These are phyloP conservation scores for Heterodera schachtii DNA, from an alignment of 1,140 invertebrate species.

Conservation along the genomic window DNA sequence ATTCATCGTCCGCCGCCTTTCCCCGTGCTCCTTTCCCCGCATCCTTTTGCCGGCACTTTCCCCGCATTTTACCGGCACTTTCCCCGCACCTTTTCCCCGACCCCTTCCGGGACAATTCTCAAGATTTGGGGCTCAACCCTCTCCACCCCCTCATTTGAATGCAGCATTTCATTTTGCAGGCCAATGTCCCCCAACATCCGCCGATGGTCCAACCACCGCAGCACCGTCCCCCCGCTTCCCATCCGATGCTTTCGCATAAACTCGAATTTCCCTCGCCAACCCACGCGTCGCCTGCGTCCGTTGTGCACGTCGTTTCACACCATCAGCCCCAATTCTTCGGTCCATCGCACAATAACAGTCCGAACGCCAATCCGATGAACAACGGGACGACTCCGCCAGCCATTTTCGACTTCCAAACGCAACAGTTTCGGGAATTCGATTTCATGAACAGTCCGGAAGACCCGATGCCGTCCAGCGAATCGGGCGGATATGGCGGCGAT, in stretches of 20 bases:
- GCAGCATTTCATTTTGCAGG: neutral
- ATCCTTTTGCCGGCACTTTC: no score
- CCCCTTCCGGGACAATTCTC: no score
- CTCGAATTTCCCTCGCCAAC: neutral
- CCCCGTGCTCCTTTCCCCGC: no score
- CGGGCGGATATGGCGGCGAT: neutral
- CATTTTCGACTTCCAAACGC: neutral
- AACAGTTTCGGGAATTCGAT: neutral
- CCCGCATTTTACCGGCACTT: no score
- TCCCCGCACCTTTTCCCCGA: no score
- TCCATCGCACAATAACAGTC: neutral
- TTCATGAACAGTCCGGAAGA: conserved; percentile 1
- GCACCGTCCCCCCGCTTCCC: neutral
- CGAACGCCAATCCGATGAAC: neutral
- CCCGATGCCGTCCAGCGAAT: neutral
- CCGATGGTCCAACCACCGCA: neutral
- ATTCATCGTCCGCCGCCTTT: no score
- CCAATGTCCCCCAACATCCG: neutral
- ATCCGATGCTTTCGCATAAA: neutral
- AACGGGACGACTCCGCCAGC: neutral
- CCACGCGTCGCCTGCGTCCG: neutral
- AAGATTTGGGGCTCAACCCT: no score
- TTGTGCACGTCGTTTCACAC: neutral
- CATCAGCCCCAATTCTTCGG: neutral
- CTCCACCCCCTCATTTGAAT: no score